Evolutionary conservation across 2,888 invertebrate genomes (phyloP), one percentile per base, ranked within the genome.

Genomic region (Pegoplata infirma): DNA sequence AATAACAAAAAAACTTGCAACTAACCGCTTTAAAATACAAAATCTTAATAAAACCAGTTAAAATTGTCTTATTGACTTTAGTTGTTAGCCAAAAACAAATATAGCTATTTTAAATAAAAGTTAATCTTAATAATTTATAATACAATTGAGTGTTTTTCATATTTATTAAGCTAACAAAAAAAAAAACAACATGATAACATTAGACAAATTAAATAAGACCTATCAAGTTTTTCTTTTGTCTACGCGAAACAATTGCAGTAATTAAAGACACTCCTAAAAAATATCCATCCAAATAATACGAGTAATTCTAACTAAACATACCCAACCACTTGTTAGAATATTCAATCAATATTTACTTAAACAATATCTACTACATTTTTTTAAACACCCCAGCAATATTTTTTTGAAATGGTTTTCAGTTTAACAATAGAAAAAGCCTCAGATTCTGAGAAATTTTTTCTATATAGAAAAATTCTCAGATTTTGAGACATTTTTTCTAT

Each of bases 241-340:
- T 55, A 63, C 16, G 12, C 32, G 8, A 32, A 2, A 40, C n/a
- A 40, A 40, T 40, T 40, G 36, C 25, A 25, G 6, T 25, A 5
- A 40, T 40, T 40, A 12, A n/a, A 40, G 36, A 12, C 74, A 47
- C 74, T 49, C 67, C 74, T 67, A 67, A 53, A n/a, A 46, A 74
- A 16, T 21, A 1, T 59, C 19, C 46, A 12, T 8, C 46, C 12
- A 32, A 32, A 0, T 36, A 12, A 12, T 36, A 12, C 36, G 4
- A 40, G 23, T 19, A 16, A 23, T 46, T 10, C 28, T 12, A 49
- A 49, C 23, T 28, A 66, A 17, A 14, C 19, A 16, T 55, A 44
- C 10, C 55, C 28, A 17, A 17, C 32, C 10, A 40, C 44, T 44
- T 21, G 56, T 10, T 40, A 12, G 23, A 21, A 23, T 8, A 28